These are phyloP conservation scores for Myotis davidii DNA, from an alignment of 2,113 vertebrate genomes.

Conservation along the genomic window DNA sequence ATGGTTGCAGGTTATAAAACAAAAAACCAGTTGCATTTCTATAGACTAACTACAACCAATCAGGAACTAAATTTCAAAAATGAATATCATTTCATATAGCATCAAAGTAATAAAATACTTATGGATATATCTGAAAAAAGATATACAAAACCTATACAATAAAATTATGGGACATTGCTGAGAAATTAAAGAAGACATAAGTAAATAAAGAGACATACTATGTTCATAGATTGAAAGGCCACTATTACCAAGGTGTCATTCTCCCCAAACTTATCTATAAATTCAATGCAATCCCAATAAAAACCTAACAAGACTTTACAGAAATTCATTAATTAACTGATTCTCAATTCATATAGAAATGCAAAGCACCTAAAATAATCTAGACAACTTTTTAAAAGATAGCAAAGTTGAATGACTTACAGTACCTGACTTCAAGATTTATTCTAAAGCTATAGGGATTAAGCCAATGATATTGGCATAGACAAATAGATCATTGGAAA, in stretches of 20 bases:
- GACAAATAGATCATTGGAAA: background rate
- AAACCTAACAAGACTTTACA: background rate
- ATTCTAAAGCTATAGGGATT: background rate
- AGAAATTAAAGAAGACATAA: background rate
- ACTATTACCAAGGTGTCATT: background rate
- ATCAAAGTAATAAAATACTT: background rate
- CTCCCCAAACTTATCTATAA: background rate
- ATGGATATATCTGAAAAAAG: background rate
- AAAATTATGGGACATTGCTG: background rate
- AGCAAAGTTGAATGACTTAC: background rate
- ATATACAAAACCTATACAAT: background rate
- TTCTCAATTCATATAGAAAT: background rate
- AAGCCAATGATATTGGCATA: background rate
- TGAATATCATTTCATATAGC: background rate
- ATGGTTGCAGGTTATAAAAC: background rate
- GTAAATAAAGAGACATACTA: background rate
- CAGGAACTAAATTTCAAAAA: slow-evolving; percentile 25
- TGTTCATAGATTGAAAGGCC: background rate
- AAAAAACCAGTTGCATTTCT: background rate
- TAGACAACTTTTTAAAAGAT: background rate
- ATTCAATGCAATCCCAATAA: background rate
- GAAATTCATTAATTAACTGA: background rate
- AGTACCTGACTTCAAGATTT: background rate
- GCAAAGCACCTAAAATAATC: background rate
- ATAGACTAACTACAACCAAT: background rate